Percentiles rank a stretch among this genome's conserved stretches.
Evolutionary conservation across 1,140 invertebrate genomes (phyloP).

Genomic region (Lepidurus packardi): DNA sequence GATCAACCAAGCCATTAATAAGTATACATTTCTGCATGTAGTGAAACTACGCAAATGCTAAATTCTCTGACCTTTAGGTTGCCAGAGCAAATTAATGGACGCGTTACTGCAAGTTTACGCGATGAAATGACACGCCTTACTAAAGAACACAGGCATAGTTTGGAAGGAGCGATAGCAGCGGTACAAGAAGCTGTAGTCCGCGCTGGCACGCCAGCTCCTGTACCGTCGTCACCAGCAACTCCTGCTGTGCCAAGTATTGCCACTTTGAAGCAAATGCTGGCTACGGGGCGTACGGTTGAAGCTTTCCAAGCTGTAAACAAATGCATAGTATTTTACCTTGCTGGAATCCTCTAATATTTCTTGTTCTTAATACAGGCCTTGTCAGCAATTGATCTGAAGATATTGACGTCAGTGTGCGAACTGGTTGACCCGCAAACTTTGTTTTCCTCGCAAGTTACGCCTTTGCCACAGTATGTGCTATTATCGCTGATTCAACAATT

Average conservation of each 20-base stretch:
- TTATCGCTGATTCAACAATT: constrained; percentile 88
- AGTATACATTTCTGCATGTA: constrained; percentile 38
- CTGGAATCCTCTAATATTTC: neutral
- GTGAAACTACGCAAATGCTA: constrained; percentile 34
- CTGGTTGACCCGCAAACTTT: constrained; percentile 67
- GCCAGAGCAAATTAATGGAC: constrained; percentile 40
- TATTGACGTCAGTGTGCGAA: constrained; percentile 79
- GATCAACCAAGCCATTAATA: constrained; percentile 35
- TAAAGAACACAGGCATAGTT: constrained; percentile 52
- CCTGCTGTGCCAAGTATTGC: neutral
- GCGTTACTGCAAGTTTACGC: constrained; percentile 43
- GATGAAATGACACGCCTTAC: constrained; percentile 55
- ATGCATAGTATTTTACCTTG: neutral
- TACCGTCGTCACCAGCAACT: neutral
- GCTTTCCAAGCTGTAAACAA: neutral
- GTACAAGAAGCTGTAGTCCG: neutral
- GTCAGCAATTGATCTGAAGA: constrained; percentile 70
- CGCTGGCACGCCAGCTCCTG: neutral
- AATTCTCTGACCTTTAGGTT: constrained; percentile 20
- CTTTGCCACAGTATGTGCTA: constrained; percentile 74
- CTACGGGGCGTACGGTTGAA: neutral
- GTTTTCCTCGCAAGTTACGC: constrained; percentile 61
- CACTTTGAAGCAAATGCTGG: neutral
- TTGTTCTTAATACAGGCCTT: constrained; percentile 57
- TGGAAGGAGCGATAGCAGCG: constrained; percentile 43